Evolutionary conservation across 2,888 invertebrate genomes (phyloP).

Genomic region (Caenorhabditis afra): DNA sequence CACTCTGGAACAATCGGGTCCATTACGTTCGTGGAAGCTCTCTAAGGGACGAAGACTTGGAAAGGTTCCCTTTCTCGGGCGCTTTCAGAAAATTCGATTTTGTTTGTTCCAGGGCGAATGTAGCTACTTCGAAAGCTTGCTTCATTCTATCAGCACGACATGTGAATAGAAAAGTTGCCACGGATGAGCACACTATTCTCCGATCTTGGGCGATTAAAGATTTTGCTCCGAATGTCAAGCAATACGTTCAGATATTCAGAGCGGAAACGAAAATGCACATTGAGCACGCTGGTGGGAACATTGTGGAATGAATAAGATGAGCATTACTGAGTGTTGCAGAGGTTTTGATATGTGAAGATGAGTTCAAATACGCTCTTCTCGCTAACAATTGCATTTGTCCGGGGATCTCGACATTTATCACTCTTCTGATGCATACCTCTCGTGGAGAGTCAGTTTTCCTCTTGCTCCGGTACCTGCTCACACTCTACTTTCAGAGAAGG

Average conservation of each 20-base stretch:
- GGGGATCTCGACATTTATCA: constrained; percentile 96
- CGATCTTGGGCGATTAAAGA: constrained; percentile 98
- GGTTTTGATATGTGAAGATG: constrained; percentile 98
- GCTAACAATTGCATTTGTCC: constrained; percentile 99
- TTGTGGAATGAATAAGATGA: not conserved
- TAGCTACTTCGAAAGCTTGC: constrained; percentile 97
- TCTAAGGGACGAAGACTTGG: constrained; percentile 94
- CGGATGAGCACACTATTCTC: constrained; percentile 87
- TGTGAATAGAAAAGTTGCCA: constrained; percentile 71
- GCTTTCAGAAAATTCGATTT: constrained; percentile 80
- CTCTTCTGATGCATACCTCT: constrained; percentile 94
- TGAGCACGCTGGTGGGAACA: constrained; percentile 88
- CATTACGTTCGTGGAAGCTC: constrained; percentile 86
- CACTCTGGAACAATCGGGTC: constrained; percentile 96
- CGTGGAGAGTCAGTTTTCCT: constrained; percentile 91
- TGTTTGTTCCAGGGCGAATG: constrained; percentile 87
- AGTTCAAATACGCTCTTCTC: constrained; percentile 96
- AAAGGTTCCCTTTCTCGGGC: constrained; percentile 81
- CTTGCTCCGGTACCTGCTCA: not conserved
- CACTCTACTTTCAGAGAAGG: constrained; percentile 87
- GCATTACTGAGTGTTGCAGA: constrained; percentile 83
- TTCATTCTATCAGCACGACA: constrained; percentile 93
- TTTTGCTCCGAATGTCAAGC: constrained; percentile 95
- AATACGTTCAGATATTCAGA: constrained; percentile 97
- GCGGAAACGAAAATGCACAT: constrained; percentile 99